Conservation (phyloP, 2,113 vertebrate genomes). For the Rattus rattus region DNA sequence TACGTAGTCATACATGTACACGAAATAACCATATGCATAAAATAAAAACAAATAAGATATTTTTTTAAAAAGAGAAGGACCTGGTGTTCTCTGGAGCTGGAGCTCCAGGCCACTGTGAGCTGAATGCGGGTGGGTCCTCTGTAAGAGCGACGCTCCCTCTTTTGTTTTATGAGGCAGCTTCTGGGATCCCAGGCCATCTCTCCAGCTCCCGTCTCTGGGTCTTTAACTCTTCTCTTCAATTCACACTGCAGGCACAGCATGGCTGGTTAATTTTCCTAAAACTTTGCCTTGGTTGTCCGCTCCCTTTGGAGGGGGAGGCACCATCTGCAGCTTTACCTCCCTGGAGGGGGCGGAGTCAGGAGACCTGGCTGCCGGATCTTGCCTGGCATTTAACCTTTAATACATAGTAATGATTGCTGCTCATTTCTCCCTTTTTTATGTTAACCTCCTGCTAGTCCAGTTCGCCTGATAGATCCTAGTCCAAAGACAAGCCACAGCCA, state of each 20-base stretch:
- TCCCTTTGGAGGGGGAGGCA: no score
- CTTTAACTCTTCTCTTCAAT: neutral
- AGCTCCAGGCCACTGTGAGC: neutral
- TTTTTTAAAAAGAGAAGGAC: neutral
- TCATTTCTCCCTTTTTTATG: neutral
- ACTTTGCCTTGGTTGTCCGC: neutral
- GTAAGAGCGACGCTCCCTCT: neutral
- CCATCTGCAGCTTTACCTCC: neutral
- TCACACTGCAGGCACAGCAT: neutral
- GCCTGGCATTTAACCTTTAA: neutral
- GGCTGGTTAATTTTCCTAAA: neutral
- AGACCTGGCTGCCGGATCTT: neutral
- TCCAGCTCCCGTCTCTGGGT: neutral
- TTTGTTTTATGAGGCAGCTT: neutral
- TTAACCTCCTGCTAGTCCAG: neutral
- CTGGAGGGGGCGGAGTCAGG: no score
- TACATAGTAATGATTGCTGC: neutral
- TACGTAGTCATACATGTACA: neutral
- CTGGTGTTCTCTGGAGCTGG: neutral
- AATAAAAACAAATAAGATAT: neutral
- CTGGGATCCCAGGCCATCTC: no score
- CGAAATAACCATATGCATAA: neutral
- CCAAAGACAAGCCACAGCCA: neutral
- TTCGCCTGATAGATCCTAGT: neutral
- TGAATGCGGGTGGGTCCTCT: neutral